Evolutionary conservation across 2,888 invertebrate species (phyloP), one percentile per base, ranked within the genome.

Genomic region (Rhagonycha lutea): DNA sequence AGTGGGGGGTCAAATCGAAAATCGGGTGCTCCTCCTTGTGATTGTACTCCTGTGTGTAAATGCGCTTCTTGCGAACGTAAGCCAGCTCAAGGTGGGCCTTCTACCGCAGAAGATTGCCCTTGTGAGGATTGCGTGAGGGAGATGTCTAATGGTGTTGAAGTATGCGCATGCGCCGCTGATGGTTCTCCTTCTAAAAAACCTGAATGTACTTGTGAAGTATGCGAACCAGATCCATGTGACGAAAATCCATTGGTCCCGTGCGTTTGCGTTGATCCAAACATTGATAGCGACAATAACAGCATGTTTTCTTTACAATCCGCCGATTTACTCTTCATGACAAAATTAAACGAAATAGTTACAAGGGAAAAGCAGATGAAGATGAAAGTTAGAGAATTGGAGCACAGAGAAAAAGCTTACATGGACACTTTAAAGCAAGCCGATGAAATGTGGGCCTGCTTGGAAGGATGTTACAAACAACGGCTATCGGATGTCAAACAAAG

Each of bases 361-460:
- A 89, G 87, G 69, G 92, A 93, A 78, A 89, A 91, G 68, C 90
- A 91, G 47, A 87, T 94, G 76, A 92, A 92, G 84, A 88, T 87
- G 68, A 89, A 92, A 76, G 90, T 94, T 18, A 89, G 89, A 60
- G 92, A 93, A 79, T 84, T 94, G 70, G 92, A 93, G 84, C 87
- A 90, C 70, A 89, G 92, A 67, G 93, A 94, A 84, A 88, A 91
- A 1, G 91, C 93, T 0, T 94, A 94, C 82, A 89, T 93, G 82
- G 92, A 92, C 83, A 93, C 93, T 82, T 85, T 94, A 83, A 92
- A 93, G 74, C 92, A 93, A 75, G 93, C 93, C 0, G 94, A 94
- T 78, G 92, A 93, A 10, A 77, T 72, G 70, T 77, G 68, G 62
- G 74, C 47, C 32, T 26, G 32, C 12, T 68, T 72, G 63, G 77